These are phyloP conservation scores for Salvelinus alpinus DNA, from an alignment of 2,113 vertebrate species.

Conservation along the genomic window DNA sequence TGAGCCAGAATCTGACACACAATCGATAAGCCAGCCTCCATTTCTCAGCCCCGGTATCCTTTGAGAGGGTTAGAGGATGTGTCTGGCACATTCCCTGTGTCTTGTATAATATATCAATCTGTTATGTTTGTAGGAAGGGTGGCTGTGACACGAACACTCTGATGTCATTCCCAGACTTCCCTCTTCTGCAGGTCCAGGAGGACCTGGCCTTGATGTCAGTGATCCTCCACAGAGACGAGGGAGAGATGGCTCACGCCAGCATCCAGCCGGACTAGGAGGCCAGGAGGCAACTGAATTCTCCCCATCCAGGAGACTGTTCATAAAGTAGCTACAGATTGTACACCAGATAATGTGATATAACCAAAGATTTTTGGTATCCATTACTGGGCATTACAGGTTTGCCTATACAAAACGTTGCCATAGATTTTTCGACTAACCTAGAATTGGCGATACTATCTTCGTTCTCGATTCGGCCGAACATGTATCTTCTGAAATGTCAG, in stretches of 20 bases:
- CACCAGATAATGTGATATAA: too few relatives aligned
- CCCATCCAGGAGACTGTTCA: not conserved
- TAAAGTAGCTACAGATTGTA: not conserved
- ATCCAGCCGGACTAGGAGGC: not conserved
- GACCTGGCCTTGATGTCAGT: not conserved
- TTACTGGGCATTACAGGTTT: too few relatives aligned
- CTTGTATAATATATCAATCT: constrained; percentile 18
- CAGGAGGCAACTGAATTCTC: not conserved
- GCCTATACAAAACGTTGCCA: too few relatives aligned
- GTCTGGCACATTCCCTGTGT: constrained; percentile 6
- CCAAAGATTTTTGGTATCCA: too few relatives aligned
- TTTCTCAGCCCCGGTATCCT: not conserved
- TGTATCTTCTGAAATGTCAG: too few relatives aligned
- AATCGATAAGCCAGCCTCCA: too few relatives aligned
- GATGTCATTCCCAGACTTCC: not conserved
- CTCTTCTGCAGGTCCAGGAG: not conserved
- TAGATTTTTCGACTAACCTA: too few relatives aligned
- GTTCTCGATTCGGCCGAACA: too few relatives aligned
- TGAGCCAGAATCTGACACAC: not conserved
- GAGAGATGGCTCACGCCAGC: not conserved
- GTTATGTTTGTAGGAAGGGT: not conserved
- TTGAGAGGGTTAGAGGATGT: constrained; percentile 1
- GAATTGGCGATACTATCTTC: too few relatives aligned
- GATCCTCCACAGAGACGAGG: not conserved
- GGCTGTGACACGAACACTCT: not conserved